Percentiles rank a stretch among this genome's conserved stretches.
Conservation (phyloP, 1,140 invertebrate species). For the Gonioctena quinquepunctata region DNA sequence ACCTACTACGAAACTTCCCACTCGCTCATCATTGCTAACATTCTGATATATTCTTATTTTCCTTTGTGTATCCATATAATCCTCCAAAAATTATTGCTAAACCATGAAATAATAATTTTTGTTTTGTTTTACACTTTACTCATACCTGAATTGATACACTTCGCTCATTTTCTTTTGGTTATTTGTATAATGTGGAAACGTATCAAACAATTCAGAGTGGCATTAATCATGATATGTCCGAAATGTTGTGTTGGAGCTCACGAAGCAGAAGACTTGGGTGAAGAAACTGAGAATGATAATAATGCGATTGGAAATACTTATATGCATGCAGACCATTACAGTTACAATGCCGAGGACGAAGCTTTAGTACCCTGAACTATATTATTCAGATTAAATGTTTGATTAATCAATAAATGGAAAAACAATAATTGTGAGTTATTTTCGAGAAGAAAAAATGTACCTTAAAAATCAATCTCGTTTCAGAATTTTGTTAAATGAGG, state of each 20-base stretch:
- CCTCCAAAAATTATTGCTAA: neutral
- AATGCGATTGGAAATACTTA: neutral
- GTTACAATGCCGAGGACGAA: neutral
- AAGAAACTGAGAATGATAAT: neutral
- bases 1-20: neutral
- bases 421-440: too few species aligned
- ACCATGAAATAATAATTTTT: neutral
- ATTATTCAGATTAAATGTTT: too few species aligned
- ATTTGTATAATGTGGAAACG: neutral
- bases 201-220: neutral
- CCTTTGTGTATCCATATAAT: neutral
- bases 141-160: neutral
- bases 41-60: neutral
- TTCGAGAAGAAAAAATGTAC: too few species aligned
- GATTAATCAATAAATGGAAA: too few species aligned
- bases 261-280: neutral
- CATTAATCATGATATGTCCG: too few species aligned
- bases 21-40: neutral
- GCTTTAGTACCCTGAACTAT: neutral
- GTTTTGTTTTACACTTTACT: neutral
- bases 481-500: too few species aligned
- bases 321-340: neutral
- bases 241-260: too few species aligned
- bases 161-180: neutral
- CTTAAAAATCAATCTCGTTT: too few species aligned